phyloP scores from a whole-genome alignment of 2,797 vertebrate species.

The Bryconaethiops microstoma region DNA sequence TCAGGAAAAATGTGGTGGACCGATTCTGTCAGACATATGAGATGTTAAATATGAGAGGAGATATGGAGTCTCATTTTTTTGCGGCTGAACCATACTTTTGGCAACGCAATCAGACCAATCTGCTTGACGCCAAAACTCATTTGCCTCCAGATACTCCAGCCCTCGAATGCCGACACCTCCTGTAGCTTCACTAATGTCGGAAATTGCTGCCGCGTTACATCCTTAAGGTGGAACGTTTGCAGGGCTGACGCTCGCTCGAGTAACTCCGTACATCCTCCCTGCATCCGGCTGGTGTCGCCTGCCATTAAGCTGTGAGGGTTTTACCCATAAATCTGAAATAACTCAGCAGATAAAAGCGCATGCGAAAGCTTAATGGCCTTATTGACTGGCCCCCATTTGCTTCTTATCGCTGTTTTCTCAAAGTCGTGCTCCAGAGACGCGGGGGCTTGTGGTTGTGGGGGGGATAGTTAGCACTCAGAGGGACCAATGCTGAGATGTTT shows the following conservation, averaged over 20 bases:
- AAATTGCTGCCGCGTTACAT: slow-evolving; percentile 31
- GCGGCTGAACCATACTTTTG: slow-evolving; percentile 35
- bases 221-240: slow-evolving; percentile 51
- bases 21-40: too few species aligned
- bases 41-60: too few species aligned
- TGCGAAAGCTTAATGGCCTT: slow-evolving; percentile 41
- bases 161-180: slow-evolving; percentile 43
- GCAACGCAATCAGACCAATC: slow-evolving; percentile 33
- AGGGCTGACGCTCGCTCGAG: slow-evolving; percentile 47
- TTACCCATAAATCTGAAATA: slow-evolving; percentile 59
- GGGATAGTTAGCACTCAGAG: slow-evolving; percentile 14
- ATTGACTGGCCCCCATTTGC: slow-evolving; percentile 39
- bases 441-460: background rate
- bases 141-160: slow-evolving; percentile 46
- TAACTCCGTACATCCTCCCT: slow-evolving; percentile 51
- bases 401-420: slow-evolving; percentile 28
- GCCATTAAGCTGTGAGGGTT: slow-evolving; percentile 52
- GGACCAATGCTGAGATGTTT: slow-evolving; percentile 14
- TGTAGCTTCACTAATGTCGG: slow-evolving; percentile 48
- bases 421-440: slow-evolving; percentile 9
- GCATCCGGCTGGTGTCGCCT: slow-evolving; percentile 52
- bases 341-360: slow-evolving; percentile 49
- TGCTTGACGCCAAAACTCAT: slow-evolving; percentile 47
- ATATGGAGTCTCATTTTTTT: background rate
- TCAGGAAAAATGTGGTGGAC: too few species aligned